Evolutionary conservation across 2,797 vertebrate genomes (phyloP).

Genomic region (Liasis olivaceus): DNA sequence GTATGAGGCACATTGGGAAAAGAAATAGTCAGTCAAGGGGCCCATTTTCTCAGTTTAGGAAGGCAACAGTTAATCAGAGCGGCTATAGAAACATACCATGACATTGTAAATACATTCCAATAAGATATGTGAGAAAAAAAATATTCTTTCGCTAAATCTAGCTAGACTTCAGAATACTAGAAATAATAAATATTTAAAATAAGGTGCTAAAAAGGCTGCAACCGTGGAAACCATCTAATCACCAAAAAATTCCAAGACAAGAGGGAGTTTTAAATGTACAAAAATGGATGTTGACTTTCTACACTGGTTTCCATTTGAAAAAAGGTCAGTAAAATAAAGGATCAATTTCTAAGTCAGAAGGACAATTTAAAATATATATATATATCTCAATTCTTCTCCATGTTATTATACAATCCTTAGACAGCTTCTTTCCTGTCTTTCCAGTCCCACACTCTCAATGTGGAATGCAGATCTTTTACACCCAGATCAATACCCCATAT

Average conservation of each 20-base stretch:
- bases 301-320: neutral
- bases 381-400: constrained; percentile 24
- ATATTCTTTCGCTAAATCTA: neutral
- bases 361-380: too few species aligned
- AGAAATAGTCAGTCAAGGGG: neutral
- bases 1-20: neutral
- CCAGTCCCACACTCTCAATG: constrained; percentile 54
- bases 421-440: constrained; percentile 64
- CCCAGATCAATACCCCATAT: constrained; percentile 70
- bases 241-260: neutral
- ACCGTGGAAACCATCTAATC: neutral
- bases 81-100: neutral
- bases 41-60: neutral
- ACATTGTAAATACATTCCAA: neutral
- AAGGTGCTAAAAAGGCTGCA: neutral
- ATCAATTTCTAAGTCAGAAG: neutral
- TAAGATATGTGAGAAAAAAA: neutral
- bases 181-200: neutral
- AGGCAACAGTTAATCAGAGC: neutral
- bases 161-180: neutral
- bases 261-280: neutral
- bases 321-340: neutral
- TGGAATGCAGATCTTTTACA: constrained; percentile 69
- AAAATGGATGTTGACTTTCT: neutral
- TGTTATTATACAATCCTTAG: constrained; percentile 40